These are phyloP conservation scores for Drosophila prostipennis DNA, from an alignment of 2,888 invertebrate genomes.

Conservation along the genomic window DNA sequence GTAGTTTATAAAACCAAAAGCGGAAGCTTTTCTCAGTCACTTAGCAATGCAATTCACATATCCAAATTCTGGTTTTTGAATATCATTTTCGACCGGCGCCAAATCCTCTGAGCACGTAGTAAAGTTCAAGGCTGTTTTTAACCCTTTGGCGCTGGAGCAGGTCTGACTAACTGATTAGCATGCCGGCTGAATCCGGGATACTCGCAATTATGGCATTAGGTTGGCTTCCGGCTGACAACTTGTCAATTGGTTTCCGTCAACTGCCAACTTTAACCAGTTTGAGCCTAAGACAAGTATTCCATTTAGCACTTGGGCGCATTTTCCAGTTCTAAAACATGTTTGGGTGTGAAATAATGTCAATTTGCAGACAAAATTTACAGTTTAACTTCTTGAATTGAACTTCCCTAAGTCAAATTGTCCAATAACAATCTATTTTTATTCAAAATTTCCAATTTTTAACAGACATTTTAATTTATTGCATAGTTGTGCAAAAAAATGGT, in stretches of 20 bases:
- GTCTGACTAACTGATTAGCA: slow-evolving; percentile 24
- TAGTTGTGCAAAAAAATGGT: no score
- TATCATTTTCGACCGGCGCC: slow-evolving; percentile 10
- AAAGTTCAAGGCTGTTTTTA: slow-evolving; percentile 58
- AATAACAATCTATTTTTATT: not conserved
- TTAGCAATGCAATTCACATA: slow-evolving; percentile 31
- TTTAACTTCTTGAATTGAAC: not conserved
- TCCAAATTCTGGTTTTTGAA: slow-evolving; percentile 5
- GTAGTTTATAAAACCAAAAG: slow-evolving; percentile 45
- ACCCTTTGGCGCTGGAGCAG: slow-evolving; percentile 26
- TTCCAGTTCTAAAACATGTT: slow-evolving; percentile 14
- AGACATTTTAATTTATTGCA: not conserved
- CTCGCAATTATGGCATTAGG: slow-evolving; percentile 11
- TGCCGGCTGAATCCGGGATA: slow-evolving; percentile 2
- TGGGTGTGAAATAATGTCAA: not conserved
- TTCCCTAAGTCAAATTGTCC: not conserved
- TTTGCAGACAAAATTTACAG: not conserved
- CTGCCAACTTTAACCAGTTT: slow-evolving; percentile 11
- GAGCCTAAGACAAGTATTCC: not conserved
- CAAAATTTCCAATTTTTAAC: not conserved
- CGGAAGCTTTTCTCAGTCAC: slow-evolving; percentile 26
- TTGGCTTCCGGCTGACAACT: slow-evolving; percentile 25
- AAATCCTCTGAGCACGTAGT: slow-evolving; percentile 25
- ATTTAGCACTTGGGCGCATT: slow-evolving; percentile 21
- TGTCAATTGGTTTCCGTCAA: slow-evolving; percentile 2